These are phyloP conservation scores for Zaprionus camerounensis DNA, from an alignment of 1,140 invertebrate species.

Conservation along the genomic window DNA sequence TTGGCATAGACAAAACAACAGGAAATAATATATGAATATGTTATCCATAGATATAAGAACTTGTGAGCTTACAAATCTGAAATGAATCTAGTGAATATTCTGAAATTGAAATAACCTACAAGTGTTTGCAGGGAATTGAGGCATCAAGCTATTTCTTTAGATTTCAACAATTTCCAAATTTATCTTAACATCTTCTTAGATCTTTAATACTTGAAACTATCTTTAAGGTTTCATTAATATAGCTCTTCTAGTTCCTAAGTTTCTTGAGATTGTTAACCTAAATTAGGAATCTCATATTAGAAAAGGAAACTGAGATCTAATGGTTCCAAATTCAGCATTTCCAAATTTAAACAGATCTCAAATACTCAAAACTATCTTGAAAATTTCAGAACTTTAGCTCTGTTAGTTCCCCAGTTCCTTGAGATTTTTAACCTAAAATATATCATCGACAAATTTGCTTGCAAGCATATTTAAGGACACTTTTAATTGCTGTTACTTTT, in stretches of 20 bases:
- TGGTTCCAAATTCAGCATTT: neutral
- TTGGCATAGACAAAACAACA: no score
- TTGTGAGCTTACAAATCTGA: no score
- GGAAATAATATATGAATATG: no score
- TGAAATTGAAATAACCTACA: no score
- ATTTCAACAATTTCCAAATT: no score
- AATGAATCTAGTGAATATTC: no score
- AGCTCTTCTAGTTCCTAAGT: neutral
- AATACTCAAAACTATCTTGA: neutral
- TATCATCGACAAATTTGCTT: neutral
- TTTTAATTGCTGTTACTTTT: constrained; percentile 13
- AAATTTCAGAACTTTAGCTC: constrained; percentile 1
- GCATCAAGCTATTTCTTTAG: no score
- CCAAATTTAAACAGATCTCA: neutral
- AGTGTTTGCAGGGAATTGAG: no score
- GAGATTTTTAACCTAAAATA: neutral
- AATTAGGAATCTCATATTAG: no score
- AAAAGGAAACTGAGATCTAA: no score
- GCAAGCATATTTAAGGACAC: neutral
- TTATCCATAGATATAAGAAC: no score
- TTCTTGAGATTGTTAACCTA: neutral
- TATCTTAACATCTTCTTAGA: no score
- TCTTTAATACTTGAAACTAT: neutral
- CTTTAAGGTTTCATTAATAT: neutral
- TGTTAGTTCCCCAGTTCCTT: neutral